Evolutionary conservation across 1,140 invertebrate species (phyloP), one percentile per base, ranked within the genome.

Genomic region (Microvelia longipes): DNA sequence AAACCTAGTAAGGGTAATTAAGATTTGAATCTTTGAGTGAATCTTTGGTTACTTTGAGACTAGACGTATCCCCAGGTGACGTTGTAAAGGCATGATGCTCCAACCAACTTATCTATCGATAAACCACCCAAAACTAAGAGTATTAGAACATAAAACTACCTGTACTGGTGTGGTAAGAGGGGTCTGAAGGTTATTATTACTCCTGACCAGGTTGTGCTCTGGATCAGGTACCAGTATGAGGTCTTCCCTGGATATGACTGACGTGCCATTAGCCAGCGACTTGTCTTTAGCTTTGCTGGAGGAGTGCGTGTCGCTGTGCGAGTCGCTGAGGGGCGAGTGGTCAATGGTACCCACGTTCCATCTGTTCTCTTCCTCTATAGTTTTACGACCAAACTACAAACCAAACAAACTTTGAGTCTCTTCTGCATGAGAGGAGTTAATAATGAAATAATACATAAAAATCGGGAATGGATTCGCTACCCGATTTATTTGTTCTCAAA

Each of bases 341-440:
- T 70, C 70, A 2, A 74, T 73, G n/a, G 77, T 78, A 66, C 78
- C 83, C 67, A 69, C 83, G 82, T 70, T 79, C 81, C 66, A 82
- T 73, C 73, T 67, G 50, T 35, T 68, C 69, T 87, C 87, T 62
- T 85, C 86, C 79, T 91, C 89, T 70, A 91, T 91, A 77, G 89
- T 89, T 79, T 88, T 85, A 70, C 89, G 81, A 27, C 90, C 90
- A 82, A 89, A 91, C 88, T 90, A 80, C 35, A 29, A 69, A 15
- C 19, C 61, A 63, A n/a, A 24, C n/a, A n/a, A n/a, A n/a, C n/a
- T n/a, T n/a, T n/a, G n/a, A n/a, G n/a, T n/a, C n/a, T n/a, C n/a
- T n/a, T n/a, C n/a, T n/a, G n/a, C n/a, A n/a, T n/a, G n/a, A n/a
- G n/a, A n/a, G n/a, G n/a, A n/a, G n/a, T n/a, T n/a, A n/a, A n/a